A percentile compares a stretch with the other conserved stretches of the same genome.
These are phyloP conservation scores for Dynastes grantii DNA, from an alignment of 2,888 invertebrate species.

Conservation along the genomic window DNA sequence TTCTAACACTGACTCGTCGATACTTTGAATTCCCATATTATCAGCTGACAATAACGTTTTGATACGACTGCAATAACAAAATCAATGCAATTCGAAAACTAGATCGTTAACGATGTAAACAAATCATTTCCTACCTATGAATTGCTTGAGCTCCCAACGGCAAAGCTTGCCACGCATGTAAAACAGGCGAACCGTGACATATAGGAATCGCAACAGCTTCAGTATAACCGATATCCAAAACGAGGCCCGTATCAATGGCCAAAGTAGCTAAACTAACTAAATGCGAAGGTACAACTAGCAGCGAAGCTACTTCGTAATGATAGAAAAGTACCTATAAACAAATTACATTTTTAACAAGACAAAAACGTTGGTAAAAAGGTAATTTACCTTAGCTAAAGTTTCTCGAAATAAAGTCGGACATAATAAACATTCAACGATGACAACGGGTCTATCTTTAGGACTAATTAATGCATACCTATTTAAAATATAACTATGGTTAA, in stretches of 20 bases:
- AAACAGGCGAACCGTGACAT: slow-evolving; percentile 88
- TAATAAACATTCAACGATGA: slow-evolving; percentile 92
- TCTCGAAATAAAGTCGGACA: slow-evolving; percentile 88
- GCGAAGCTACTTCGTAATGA: slow-evolving; percentile 87
- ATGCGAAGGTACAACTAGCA: slow-evolving; percentile 84
- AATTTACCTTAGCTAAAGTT: slow-evolving; percentile 86
- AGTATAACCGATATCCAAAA: slow-evolving; percentile 89
- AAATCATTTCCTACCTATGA: slow-evolving; percentile 72
- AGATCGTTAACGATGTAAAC: background rate
- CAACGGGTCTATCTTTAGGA: slow-evolving; percentile 93
- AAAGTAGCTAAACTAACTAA: slow-evolving; percentile 88
- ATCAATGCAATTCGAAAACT: slow-evolving; percentile 32
- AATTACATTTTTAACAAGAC: background rate
- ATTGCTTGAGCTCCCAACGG: slow-evolving; percentile 84
- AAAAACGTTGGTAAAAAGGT: background rate
- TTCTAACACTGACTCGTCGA: slow-evolving; percentile 78
- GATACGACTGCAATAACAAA: slow-evolving; percentile 63
- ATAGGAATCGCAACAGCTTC: slow-evolving; percentile 89
- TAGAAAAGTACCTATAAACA: slow-evolving; percentile 76
- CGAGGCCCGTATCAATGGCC: slow-evolving; percentile 86
- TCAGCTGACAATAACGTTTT: slow-evolving; percentile 69
- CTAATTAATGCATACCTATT: slow-evolving; percentile 89
- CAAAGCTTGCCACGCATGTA: slow-evolving; percentile 88
- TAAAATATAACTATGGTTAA: slow-evolving; percentile 16
- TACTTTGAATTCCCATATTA: slow-evolving; percentile 70